Evolutionary conservation across 2,888 invertebrate genomes (phyloP).

Genomic region (Drosophila yooni): DNA sequence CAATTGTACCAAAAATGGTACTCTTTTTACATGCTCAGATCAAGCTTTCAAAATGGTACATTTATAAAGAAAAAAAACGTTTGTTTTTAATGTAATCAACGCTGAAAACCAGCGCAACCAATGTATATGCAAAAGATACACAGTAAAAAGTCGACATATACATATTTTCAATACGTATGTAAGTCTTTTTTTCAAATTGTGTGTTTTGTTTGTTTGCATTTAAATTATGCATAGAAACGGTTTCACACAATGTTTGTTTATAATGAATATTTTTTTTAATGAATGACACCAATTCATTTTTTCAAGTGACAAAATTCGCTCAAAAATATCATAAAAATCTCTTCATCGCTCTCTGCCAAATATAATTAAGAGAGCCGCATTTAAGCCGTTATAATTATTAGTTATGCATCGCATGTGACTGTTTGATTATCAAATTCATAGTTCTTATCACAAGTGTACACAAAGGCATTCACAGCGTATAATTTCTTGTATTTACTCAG

Average conservation of each 20-base stretch:
- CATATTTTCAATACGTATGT: neutral
- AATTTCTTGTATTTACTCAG: conserved; percentile 22
- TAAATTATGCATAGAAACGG: neutral
- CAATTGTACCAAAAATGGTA: neutral
- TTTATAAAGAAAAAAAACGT: neutral
- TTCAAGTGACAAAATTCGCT: conserved; percentile 8
- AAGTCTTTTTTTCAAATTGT: neutral
- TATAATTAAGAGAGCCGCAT: conserved; percentile 29
- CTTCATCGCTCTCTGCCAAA: conserved; percentile 23
- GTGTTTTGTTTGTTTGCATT: neutral
- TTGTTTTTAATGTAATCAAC: conserved; percentile 10
- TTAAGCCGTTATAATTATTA: conserved; percentile 73
- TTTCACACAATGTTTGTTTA: neutral
- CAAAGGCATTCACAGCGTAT: neutral
- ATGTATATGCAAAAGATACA: conserved; percentile 6
- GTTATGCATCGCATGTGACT: conserved; percentile 80
- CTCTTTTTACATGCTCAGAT: neutral
- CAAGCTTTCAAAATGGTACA: conserved; percentile 1
- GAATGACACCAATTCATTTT: neutral
- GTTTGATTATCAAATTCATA: conserved; percentile 68
- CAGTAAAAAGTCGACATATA: conserved; percentile 8
- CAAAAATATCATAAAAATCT: conserved; percentile 5
- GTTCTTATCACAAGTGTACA: conserved; percentile 47
- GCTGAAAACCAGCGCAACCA: conserved; percentile 6
- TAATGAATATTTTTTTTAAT: neutral